Evolutionary conservation across 2,797 vertebrate species (phyloP).

Genomic region (Austrolebias charrua): DNA sequence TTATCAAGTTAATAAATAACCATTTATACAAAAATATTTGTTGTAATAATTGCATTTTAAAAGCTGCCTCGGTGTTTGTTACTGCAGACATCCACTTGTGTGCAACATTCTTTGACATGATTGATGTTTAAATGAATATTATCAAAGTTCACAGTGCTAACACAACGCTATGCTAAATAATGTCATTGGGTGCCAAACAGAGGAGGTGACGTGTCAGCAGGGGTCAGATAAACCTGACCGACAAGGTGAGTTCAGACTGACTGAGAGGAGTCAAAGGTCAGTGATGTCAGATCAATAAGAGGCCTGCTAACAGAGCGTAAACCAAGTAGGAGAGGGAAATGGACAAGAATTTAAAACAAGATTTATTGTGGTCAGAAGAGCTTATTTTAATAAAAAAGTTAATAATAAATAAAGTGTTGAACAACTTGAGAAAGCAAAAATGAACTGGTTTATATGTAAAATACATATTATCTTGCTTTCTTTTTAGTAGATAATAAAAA

Average conservation of each 20-base stretch:
- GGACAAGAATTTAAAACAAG: conserved; percentile 31
- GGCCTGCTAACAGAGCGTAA: conserved; percentile 45
- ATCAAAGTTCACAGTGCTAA: background rate
- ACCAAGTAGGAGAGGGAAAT: conserved; percentile 22
- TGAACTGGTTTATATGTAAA: too few relatives aligned
- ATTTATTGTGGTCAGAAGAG: conserved; percentile 19
- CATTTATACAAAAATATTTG: background rate
- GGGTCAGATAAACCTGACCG: conserved; percentile 54
- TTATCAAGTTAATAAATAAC: background rate
- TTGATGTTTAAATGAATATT: conserved; percentile 7
- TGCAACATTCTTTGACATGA: background rate
- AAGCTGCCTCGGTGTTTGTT: background rate
- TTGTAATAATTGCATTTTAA: background rate
- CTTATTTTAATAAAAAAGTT: background rate
- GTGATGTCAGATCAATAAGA: conserved; percentile 50
- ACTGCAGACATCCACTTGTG: background rate
- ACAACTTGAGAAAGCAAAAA: background rate
- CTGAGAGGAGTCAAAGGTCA: conserved; percentile 39
- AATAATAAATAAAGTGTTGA: background rate
- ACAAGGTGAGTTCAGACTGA: conserved; percentile 36
- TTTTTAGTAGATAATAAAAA: too few relatives aligned
- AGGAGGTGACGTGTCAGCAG: conserved; percentile 45
- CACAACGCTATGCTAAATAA: conserved; percentile 24
- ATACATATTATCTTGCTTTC: too few relatives aligned
- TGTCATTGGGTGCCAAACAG: conserved; percentile 19